Evolutionary conservation across 2,113 vertebrate species (phyloP).

Genomic region (Zosterops pallidus): DNA sequence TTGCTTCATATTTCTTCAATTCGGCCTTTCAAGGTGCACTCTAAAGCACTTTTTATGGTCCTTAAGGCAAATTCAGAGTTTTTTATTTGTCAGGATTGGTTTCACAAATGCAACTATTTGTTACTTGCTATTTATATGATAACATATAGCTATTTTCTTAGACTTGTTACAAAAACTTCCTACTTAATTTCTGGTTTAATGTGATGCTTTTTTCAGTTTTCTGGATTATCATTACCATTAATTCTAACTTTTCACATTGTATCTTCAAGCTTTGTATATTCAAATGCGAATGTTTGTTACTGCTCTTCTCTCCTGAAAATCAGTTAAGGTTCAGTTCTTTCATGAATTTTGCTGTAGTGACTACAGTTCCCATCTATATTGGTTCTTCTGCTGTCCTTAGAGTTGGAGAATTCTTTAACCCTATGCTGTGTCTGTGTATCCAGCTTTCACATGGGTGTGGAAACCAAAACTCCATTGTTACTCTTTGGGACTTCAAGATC

Average conservation of each 20-base stretch:
- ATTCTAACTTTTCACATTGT: not conserved
- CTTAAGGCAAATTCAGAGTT: not conserved
- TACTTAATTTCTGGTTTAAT: not conserved
- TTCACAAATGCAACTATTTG: not conserved
- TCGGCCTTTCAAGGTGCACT: not conserved
- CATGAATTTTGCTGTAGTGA: not conserved
- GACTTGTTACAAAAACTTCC: not conserved
- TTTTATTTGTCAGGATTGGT: not conserved
- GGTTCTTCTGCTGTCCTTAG: not conserved
- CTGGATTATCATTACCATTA: not conserved
- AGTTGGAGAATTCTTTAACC: not conserved
- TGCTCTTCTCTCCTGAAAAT: not conserved
- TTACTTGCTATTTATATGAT: not conserved
- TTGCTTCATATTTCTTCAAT: not conserved
- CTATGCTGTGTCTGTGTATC: not conserved
- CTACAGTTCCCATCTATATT: not conserved
- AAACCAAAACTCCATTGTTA: not conserved
- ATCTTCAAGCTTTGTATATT: not conserved
- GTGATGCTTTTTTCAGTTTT: not conserved
- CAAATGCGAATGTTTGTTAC: not conserved
- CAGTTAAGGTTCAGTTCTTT: not conserved
- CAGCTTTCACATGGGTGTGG: not conserved
- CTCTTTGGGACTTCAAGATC: not conserved
- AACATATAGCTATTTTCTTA: not conserved
- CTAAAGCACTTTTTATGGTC: not conserved